A percentile compares a stretch with the other conserved stretches of the same genome.
Evolutionary conservation across 2,113 vertebrate genomes (phyloP).

Genomic region (Salvelinus sp.): DNA sequence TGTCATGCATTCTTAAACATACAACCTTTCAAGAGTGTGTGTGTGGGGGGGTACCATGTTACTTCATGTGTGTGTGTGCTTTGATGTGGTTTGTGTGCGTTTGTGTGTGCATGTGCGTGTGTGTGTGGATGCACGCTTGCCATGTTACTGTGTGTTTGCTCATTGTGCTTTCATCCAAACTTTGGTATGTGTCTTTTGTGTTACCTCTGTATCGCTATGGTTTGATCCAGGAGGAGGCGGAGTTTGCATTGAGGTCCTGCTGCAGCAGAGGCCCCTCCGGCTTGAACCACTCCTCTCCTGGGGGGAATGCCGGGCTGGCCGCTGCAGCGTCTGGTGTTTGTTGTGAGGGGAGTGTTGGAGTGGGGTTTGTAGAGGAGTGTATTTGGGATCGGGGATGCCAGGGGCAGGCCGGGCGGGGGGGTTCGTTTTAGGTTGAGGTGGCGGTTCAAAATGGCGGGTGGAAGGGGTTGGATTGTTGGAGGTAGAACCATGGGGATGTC

Average conservation of each 20-base stretch:
- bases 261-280: slow-evolving; percentile 68
- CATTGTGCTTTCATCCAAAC: background rate
- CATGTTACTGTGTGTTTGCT: background rate
- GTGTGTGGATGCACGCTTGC: background rate
- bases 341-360: slow-evolving; percentile 16
- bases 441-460: slow-evolving; percentile 3
- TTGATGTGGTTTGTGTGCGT: background rate
- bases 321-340: slow-evolving; percentile 49
- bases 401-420: background rate
- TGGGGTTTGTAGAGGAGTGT: slow-evolving; percentile 24
- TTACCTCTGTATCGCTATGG: slow-evolving; percentile 68
- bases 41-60: slow-evolving; percentile 3
- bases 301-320: slow-evolving; percentile 61
- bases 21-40: slow-evolving; percentile 10
- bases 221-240: slow-evolving; percentile 75
- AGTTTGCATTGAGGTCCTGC: slow-evolving; percentile 74
- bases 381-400: slow-evolving; percentile 8
- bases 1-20: slow-evolving; percentile 35
- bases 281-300: slow-evolving; percentile 70
- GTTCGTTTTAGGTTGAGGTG: slow-evolving; percentile 1
- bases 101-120: background rate
- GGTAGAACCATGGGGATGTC: background rate
- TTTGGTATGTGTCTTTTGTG: background rate
- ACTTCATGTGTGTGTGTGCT: background rate
- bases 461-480: slow-evolving; percentile 2